Percentiles rank a stretch among this genome's conserved stretches.
Evolutionary conservation across 2,888 invertebrate genomes (phyloP).

Genomic region (Neoitamus cyanurus): DNA sequence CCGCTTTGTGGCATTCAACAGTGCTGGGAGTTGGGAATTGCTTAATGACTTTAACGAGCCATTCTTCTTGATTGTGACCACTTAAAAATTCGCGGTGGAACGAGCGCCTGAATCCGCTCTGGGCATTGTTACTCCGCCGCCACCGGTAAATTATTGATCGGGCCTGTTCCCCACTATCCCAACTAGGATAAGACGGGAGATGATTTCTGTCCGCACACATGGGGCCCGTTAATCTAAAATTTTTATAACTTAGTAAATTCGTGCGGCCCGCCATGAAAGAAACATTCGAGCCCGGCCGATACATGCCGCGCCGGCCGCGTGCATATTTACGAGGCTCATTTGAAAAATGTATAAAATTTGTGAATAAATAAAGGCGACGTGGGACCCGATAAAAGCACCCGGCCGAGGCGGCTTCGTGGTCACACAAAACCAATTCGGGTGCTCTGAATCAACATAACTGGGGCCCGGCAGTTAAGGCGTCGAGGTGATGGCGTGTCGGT

Average conservation of each 20-base stretch:
- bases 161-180: not conserved
- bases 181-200: not conserved
- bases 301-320: not conserved
- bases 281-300: not conserved
- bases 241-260: not conserved
- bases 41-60: constrained; percentile 45
- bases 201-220: not conserved
- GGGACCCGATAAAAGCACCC: constrained; percentile 18
- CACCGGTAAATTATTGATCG: not conserved
- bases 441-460: constrained; percentile 39
- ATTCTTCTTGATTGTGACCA: constrained; percentile 45
- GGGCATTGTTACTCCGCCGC: not conserved
- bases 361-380: constrained; percentile 27
- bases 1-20: constrained; percentile 42
- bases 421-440: constrained; percentile 46
- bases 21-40: constrained; percentile 45
- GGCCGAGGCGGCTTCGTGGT: not conserved
- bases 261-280: not conserved
- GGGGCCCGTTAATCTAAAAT: not conserved
- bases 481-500: constrained; percentile 28
- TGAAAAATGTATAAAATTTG: constrained; percentile 29
- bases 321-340: constrained; percentile 16
- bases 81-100: constrained; percentile 39
- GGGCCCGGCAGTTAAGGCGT: constrained; percentile 23
- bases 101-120: not conserved